Base-by-base conservation (phyloP, 1,140 invertebrate genomes). In the Paramacrobiotus metropolitanus region DNA sequence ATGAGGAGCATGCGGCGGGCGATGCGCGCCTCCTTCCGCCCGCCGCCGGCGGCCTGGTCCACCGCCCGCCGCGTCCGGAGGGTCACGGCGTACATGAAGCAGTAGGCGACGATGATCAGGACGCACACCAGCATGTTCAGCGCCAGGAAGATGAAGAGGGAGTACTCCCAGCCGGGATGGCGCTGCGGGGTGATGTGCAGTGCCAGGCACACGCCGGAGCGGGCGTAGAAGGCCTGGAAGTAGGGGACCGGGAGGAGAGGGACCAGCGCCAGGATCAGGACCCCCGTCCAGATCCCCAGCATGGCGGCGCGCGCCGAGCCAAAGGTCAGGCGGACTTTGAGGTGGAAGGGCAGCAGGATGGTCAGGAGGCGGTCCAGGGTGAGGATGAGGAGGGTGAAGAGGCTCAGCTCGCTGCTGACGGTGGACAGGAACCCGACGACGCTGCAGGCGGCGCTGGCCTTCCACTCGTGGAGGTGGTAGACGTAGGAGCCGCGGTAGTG, bases 401-500 rank as follows among this genome's bases (percentile, higher is more conserved):
- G 80, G 1, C 79, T 81, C 3, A 79, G 73, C 68, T 82, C 79
- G 64, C 79, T 81, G 48, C 15, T 81, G 59, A 82, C 75, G 21
- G 81, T 83, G 65, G 79, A 80, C 34, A 83, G 69, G 65, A 82
- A 80, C 18, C 81, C 81, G 72, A 72, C 77, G 59, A 78, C 68
- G 60, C 75, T 72, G 67, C 79, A 80, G 15, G 77, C 69, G 2
- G 64, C 62, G 61, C 75, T 77, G 21, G 72, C 70, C 21, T 77
- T 67, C 78, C 78, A 80, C 18, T 66, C 59, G 29, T 69, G 67
- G 65, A 78, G 77, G 66, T 77, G 69, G 2, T 76, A 69, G 34
- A 74, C 74, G 66, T 80, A 80, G 15, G 73, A 71, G 1, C 78
- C 78, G 24, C 78, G 70, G 66, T 77, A 78, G 61, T 73, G 69